Percentiles rank a stretch among this genome's conserved stretches.
These are phyloP conservation scores for Poecilia latipinna DNA, from an alignment of 2,113 vertebrate genomes.

Conservation along the genomic window DNA sequence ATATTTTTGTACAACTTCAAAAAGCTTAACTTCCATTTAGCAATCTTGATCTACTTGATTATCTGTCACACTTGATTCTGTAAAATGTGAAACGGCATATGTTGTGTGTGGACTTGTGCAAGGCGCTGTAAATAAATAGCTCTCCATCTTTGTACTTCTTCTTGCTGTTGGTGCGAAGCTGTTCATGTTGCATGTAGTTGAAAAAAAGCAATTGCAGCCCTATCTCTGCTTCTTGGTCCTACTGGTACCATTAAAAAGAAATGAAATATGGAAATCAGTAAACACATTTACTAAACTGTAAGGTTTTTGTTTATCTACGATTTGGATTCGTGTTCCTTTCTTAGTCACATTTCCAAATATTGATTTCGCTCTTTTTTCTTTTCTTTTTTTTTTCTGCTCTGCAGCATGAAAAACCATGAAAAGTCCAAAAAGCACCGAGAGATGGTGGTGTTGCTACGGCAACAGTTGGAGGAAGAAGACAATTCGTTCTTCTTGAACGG, in stretches of 20 bases:
- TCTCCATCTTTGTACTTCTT: too few species aligned
- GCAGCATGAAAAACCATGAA: slow-evolving; percentile 93
- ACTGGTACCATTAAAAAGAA: too few species aligned
- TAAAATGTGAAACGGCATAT: neutral
- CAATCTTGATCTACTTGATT: neutral
- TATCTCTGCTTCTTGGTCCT: too few species aligned
- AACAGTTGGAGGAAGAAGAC: slow-evolving; percentile 91
- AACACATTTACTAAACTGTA: neutral
- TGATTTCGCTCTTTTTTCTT: too few species aligned
- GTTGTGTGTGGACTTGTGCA: too few species aligned
- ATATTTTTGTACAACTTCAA: too few species aligned
- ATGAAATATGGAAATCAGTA: neutral
- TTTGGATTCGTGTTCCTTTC: neutral
- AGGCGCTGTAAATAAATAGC: too few species aligned
- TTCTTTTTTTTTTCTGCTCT: neutral
- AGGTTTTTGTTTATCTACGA: neutral
- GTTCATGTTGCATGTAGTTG: too few species aligned
- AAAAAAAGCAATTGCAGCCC: too few species aligned
- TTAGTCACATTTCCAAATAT: neutral
- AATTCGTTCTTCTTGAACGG: slow-evolving; percentile 65
- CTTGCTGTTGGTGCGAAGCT: too few species aligned
- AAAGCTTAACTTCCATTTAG: neutral
- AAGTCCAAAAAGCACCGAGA: slow-evolving; percentile 97
- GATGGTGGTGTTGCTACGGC: slow-evolving; percentile 89
- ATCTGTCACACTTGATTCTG: neutral